These are phyloP conservation scores for Dicycla oo DNA, from an alignment of 2,888 invertebrate genomes.

Conservation along the genomic window DNA sequence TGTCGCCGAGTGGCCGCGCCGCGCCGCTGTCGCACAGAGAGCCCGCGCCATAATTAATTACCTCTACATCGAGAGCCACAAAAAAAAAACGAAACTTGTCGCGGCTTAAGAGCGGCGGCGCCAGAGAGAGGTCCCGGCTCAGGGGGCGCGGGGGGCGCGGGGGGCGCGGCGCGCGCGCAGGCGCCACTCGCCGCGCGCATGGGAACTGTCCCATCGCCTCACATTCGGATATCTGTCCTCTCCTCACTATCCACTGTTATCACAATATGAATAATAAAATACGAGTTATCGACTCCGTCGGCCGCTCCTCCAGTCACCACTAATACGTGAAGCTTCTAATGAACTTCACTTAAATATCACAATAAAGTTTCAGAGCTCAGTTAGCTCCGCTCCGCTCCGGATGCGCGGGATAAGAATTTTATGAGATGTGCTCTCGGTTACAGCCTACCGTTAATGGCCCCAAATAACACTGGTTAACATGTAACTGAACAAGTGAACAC, in stretches of 20 bases:
- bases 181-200: conserved; percentile 80
- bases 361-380: conserved; percentile 49
- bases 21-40: conserved; percentile 73
- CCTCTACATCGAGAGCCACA: conserved; percentile 78
- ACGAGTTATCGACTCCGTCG: conserved; percentile 65
- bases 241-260: conserved; percentile 61
- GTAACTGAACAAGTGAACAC: conserved; percentile 50
- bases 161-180: conserved; percentile 62
- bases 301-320: conserved; percentile 31
- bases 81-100: conserved; percentile 86
- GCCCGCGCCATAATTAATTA: conserved; percentile 86
- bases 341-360: conserved; percentile 63
- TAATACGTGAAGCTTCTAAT: conserved; percentile 60
- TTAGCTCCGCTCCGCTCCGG: conserved; percentile 32
- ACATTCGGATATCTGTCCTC: conserved; percentile 68
- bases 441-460: conserved; percentile 56
- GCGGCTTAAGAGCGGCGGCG: conserved; percentile 87
- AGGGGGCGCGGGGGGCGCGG: no score
- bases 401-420: conserved; percentile 53
- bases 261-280: conserved; percentile 75
- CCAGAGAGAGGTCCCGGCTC: conserved; percentile 70
- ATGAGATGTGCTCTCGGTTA: conserved; percentile 59
- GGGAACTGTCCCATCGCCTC: conserved; percentile 75
- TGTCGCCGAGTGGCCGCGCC: conserved; percentile 54
- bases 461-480: conserved; percentile 62